Evolutionary conservation across 2,113 vertebrate genomes (phyloP).

Genomic region (Oriolus oriolus): DNA sequence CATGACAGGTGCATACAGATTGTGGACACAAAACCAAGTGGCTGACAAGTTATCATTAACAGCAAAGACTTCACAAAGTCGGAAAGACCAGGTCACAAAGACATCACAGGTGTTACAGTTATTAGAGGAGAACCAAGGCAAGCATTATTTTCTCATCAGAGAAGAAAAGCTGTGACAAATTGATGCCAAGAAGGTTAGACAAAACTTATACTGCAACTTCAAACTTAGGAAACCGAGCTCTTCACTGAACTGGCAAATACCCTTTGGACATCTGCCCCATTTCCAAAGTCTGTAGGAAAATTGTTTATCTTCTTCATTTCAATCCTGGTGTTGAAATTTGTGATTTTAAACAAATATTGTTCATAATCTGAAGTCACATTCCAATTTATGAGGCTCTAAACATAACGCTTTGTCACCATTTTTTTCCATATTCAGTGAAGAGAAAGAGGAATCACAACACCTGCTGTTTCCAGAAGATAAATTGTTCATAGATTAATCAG

Average conservation of each 20-base stretch:
- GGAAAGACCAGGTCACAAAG: not conserved
- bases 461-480: not conserved
- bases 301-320: not conserved
- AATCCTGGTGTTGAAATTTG: not conserved
- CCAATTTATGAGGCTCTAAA: not conserved
- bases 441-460: not conserved
- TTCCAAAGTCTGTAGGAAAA: not conserved
- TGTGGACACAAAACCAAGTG: not conserved
- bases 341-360: not conserved
- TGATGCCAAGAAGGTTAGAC: not conserved
- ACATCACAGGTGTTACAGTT: not conserved
- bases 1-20: not conserved
- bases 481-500: not conserved
- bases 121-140: not conserved
- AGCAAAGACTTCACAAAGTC: not conserved
- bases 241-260: not conserved
- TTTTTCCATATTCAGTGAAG: not conserved
- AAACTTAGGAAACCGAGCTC: not conserved
- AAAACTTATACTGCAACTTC: not conserved
- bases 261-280: not conserved
- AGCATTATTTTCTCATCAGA: not conserved
- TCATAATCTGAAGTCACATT: not conserved
- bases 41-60: not conserved
- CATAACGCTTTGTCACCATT: not conserved
- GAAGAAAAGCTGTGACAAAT: not conserved